Conservation (phyloP, 2,888 invertebrate species). For the Brassicogethes aeneus region DNA sequence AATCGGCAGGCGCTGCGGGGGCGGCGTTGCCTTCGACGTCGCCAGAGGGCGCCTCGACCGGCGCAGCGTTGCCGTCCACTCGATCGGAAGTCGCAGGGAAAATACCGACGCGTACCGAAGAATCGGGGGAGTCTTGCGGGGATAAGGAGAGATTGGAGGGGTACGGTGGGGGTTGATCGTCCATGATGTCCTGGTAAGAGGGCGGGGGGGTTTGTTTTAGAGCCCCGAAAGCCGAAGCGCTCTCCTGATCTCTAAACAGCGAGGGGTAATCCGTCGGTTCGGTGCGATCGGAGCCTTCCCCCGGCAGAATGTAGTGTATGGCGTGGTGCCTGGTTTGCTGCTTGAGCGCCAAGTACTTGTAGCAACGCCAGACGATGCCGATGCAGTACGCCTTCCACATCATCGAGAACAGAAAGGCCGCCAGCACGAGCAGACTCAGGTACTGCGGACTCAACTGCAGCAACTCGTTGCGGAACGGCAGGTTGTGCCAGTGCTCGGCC, state of each 20-base stretch:
- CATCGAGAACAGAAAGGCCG: constrained; percentile 61
- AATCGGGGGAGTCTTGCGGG: background rate
- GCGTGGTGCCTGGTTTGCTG: constrained; percentile 58
- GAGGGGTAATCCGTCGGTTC: constrained; percentile 57
- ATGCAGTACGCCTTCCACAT: constrained; percentile 71
- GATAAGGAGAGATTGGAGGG: constrained; percentile 12
- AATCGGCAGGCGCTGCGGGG: too few relatives aligned
- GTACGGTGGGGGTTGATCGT: constrained; percentile 35
- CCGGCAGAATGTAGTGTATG: constrained; percentile 58
- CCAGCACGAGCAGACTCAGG: constrained; percentile 58
- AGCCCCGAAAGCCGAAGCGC: constrained; percentile 45
- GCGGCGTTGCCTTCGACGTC: background rate
- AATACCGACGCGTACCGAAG: background rate
- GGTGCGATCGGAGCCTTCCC: constrained; percentile 41
- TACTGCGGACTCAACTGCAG: constrained; percentile 63
- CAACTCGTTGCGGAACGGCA: constrained; percentile 67
- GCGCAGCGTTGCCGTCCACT: too few relatives aligned
- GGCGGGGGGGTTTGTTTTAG: constrained; percentile 66
- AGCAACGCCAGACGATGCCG: constrained; percentile 78
- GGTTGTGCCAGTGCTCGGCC: constrained; percentile 57
- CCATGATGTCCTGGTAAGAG: constrained; percentile 50
- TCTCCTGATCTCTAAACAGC: constrained; percentile 60
- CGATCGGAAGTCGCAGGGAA: background rate
- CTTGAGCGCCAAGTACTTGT: constrained; percentile 71
- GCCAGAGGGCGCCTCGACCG: background rate